Percentiles rank a stretch among this genome's conserved stretches.
Evolutionary conservation across 2,797 vertebrate species (phyloP).

Genomic region (Lacerta viridis): DNA sequence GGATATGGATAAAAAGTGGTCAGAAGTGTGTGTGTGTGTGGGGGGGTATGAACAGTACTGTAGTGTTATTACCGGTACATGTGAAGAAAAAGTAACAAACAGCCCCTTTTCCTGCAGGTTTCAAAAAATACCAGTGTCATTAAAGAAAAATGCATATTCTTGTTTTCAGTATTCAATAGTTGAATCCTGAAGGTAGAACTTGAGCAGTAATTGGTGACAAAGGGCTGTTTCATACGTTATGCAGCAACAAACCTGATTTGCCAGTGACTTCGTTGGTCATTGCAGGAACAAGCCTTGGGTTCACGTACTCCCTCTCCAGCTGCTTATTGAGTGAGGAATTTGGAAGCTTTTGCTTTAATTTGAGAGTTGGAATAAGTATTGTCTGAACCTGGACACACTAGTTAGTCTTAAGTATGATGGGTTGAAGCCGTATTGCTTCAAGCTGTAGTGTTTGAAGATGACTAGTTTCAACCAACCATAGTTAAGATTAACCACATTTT

Average conservation of each 20-base stretch:
- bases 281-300: neutral
- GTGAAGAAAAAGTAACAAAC: neutral
- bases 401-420: neutral
- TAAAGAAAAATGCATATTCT: neutral
- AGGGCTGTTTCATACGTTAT: neutral
- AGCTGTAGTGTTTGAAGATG: neutral
- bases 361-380: neutral
- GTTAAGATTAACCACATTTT: neutral
- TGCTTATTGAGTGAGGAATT: neutral
- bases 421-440: neutral
- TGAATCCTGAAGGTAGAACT: conserved; percentile 13
- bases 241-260: neutral
- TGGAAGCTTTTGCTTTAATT: neutral
- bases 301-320: neutral
- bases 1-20: conserved; percentile 15
- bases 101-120: neutral
- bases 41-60: neutral
- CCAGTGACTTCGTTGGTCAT: neutral
- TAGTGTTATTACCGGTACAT: neutral
- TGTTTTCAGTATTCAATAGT: neutral
- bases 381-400: neutral
- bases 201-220: neutral
- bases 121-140: neutral
- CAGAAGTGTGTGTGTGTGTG: fast-evolving
- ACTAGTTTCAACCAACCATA: neutral